Evolutionary conservation across 2,888 invertebrate species (phyloP), one percentile per base, ranked within the genome.

Genomic region (Calliphora vomitoria): DNA sequence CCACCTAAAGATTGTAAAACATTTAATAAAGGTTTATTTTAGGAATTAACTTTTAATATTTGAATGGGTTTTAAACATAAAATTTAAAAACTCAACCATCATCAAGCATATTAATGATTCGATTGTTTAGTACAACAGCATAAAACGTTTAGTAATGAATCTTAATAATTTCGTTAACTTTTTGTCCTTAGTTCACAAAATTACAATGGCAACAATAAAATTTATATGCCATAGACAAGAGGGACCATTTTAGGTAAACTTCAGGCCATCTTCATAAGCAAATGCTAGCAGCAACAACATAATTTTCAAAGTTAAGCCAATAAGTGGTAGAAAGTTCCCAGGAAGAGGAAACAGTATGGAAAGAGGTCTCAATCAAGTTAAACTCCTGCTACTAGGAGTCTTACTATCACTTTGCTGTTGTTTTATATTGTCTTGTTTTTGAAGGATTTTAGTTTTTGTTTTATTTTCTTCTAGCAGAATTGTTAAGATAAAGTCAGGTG

Each of bases 371-470:
- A 35, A 35, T 35, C 35, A 35, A 35, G 0, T 35, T 35, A 35
- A 35, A 35, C 35, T 35, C 35, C 35, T 35, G 6, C 31, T 31
- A 31, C 5, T 31, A 31, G 53, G 6, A 18, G 5, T 6, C 18
- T 18, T n/a, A 1, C 53, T 53, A 15, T 11, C 15, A 50, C 4
- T 50, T 50, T 31, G 31, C 4, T n/a, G n/a, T 50, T 20, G 20
- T 55, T 20, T 20, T 55, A 8, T 55, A 20, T 62, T 35, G 35
- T n/a, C 5, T 58, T 58, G 8, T 35, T 62, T 62, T 15, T 18
- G 8, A 62, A 62, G 62, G 35, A 62, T 62, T 62, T 62, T 20
- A 66, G 64, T 66, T 41, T 41, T 66, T 66, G 47, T 76, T 62
- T 71, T 50, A 50, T 15, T 35, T 13, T 31, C 18, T 75, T 60